Evolutionary conservation across 2,888 invertebrate species (phyloP), one percentile per base, ranked within the genome.

Genomic region (Uropetala carovei): DNA sequence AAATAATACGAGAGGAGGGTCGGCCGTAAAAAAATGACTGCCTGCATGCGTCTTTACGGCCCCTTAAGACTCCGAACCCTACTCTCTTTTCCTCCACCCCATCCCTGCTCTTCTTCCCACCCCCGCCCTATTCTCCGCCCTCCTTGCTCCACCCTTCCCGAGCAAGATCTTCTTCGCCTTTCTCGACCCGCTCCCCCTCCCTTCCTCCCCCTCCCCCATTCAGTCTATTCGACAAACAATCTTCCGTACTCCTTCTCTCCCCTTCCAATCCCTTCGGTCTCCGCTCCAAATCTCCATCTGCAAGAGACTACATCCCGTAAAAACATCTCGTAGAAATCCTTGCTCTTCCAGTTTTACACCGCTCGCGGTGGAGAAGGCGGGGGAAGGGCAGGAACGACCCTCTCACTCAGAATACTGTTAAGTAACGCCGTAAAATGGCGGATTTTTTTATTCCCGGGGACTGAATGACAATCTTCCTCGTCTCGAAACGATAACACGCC

Each of bases 11-110:
- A 58, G 89, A 60, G 16, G 58, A 86, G 60, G 89, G 89, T 89
- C 89, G 89, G 89, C 89, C 60, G 89, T 89, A 89, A 89, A 89
- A 89, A 89, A 89, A 89, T 89, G 89, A 89, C 64, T 89, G 89
- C 89, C 89, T 60, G 89, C 89, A 64, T 89, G 89, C 89, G 89
- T 89, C 89, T 64, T 86, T 86, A 86, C 86, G 86, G 86, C 86
- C 60, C 60, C 86, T 89, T 89, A 89, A 60, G 89, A 89, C 89
- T 89, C 89, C 11, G 89, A 89, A 60, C 89, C 89, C 89, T 64
- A 59, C 89, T 86, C 59, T 27, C 18, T 60, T 16, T 27, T 83
- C 56, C 27, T 56, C n/a, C 83, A 22, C 82, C 43, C 64, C n/a
- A 16, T 64, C 11, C n/a, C n/a, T 64, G 18, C 64, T n/a, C n/a